Conservation (phyloP, 2,797 vertebrate genomes). For the Leptatherina wallacei region DNA sequence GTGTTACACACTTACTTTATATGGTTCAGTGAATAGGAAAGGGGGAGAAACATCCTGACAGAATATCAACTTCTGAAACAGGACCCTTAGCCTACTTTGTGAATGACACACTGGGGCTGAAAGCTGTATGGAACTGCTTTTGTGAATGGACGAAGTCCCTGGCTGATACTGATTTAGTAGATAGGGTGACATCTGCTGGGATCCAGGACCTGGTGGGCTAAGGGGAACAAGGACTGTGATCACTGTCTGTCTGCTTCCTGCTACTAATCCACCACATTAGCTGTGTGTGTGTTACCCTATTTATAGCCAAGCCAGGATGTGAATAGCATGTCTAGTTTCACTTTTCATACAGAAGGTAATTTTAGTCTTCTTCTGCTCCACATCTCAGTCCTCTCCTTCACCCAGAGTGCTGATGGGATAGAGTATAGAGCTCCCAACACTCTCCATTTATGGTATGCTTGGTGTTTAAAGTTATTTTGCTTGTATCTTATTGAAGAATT, state of each 20-base stretch:
- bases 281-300: conserved; percentile 76
- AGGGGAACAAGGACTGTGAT: conserved; percentile 75
- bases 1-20: conserved; percentile 71
- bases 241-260: conserved; percentile 84
- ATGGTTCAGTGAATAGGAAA: conserved; percentile 60
- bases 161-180: conserved; percentile 80
- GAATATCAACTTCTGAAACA: conserved; percentile 79
- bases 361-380: conserved; percentile 77
- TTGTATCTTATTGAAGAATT: conserved; percentile 17
- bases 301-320: conserved; percentile 84
- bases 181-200: conserved; percentile 82
- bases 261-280: conserved; percentile 85
- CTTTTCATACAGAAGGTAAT: conserved; percentile 84
- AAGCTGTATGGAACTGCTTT: conserved; percentile 64
- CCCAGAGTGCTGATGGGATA: conserved; percentile 55
- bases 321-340: conserved; percentile 84
- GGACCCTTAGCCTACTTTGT: conserved; percentile 61
- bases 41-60: conserved; percentile 73
- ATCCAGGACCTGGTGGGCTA: conserved; percentile 63
- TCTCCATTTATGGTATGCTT: conserved; percentile 18
- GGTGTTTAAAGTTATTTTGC: conserved; percentile 36
- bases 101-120: conserved; percentile 57
- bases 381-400: conserved; percentile 56
- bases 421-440: conserved; percentile 39
- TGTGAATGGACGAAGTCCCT: conserved; percentile 75